Conservation (phyloP, 2,113 vertebrate genomes). For the Paratilapia polleni region DNA sequence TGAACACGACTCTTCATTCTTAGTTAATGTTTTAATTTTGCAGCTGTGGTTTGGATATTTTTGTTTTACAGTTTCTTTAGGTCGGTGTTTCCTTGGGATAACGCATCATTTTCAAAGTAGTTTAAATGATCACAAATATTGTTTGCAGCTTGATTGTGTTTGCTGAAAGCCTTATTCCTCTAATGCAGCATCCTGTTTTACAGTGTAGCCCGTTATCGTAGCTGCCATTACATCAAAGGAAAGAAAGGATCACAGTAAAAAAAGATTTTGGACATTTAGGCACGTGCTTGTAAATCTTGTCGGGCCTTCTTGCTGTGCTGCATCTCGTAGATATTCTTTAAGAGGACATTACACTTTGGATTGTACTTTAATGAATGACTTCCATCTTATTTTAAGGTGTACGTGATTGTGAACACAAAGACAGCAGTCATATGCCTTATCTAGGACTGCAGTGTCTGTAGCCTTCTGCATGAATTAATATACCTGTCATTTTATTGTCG, state of each 20-base stretch:
- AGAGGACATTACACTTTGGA: constrained; percentile 1
- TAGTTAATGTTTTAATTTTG: not conserved
- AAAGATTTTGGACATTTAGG: not conserved
- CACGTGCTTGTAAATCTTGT: not conserved
- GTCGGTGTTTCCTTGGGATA: not conserved
- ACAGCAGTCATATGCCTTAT: constrained; percentile 18
- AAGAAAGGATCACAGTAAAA: not conserved
- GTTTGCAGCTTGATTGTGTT: not conserved
- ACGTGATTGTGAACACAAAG: constrained; percentile 22
- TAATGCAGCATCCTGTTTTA: not conserved
- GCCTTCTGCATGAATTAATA: not conserved
- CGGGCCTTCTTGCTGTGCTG: not conserved
- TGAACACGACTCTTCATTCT: not conserved
- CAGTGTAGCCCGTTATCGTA: not conserved
- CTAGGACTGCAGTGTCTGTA: constrained; percentile 23
- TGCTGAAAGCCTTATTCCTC: not conserved
- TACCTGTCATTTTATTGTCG: constrained; percentile 18
- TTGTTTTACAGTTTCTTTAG: not conserved
- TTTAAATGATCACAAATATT: not conserved
- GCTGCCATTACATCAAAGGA: not conserved
- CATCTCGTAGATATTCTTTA: constrained; percentile 20
- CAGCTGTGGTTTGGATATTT: not conserved
- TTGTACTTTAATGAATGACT: constrained; percentile 4
- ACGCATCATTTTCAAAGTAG: not conserved
- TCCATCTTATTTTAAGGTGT: constrained; percentile 31